A percentile compares a stretch with the other conserved stretches of the same genome.
Conservation (phyloP, 1,140 invertebrate genomes). For the Listronotus oregonensis region DNA sequence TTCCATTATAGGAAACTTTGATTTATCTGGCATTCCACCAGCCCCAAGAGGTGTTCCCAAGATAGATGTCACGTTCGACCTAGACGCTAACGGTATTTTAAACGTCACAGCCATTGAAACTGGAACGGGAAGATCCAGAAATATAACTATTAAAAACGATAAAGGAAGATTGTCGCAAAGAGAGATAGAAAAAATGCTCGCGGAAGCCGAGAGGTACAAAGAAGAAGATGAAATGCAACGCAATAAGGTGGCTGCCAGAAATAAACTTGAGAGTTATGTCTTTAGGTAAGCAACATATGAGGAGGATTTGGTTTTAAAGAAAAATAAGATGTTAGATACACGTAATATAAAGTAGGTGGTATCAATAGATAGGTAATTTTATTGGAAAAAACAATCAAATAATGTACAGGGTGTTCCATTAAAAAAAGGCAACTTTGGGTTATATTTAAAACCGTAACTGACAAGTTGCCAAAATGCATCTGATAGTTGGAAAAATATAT, state of each 20-base stretch:
- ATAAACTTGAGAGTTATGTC: slow-evolving; percentile 72
- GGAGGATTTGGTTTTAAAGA: too few species aligned
- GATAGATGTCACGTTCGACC: slow-evolving; percentile 67
- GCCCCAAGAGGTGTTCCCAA: slow-evolving; percentile 65
- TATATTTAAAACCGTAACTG: too few species aligned
- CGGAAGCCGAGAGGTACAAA: slow-evolving; percentile 70
- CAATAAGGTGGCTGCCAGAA: slow-evolving; percentile 66
- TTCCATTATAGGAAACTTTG: slow-evolving; percentile 62
- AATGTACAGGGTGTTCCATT: too few species aligned
- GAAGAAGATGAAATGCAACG: slow-evolving; percentile 63
- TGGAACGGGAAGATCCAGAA: slow-evolving; percentile 69
- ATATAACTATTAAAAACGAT: slow-evolving; percentile 63
- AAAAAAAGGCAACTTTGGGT: too few species aligned
- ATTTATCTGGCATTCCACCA: slow-evolving; percentile 61
- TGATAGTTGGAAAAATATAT: too few species aligned
- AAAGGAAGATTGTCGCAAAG: slow-evolving; percentile 61
- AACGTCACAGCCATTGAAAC: slow-evolving; percentile 67
- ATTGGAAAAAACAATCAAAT: too few species aligned
- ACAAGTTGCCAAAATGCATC: too few species aligned
- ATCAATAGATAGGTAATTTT: too few species aligned
- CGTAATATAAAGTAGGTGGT: too few species aligned
- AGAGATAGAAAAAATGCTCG: slow-evolving; percentile 66
- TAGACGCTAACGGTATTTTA: slow-evolving; percentile 67
- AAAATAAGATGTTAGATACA: too few species aligned
- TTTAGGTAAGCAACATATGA: slow-evolving; percentile 57